Conservation (phyloP, 2,113 vertebrate genomes). For the Clupea harengus region DNA sequence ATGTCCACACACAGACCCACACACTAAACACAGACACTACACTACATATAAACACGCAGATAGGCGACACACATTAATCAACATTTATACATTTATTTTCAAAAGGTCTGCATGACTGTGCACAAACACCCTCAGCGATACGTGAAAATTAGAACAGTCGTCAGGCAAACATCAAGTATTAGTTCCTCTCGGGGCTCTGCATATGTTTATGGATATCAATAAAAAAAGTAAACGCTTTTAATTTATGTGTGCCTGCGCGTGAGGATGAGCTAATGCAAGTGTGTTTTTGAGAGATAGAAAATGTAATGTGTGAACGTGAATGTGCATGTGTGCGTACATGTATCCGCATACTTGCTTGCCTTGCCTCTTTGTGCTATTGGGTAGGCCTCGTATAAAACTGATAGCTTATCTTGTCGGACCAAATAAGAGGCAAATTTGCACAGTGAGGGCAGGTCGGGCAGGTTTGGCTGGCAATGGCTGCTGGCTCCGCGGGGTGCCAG, state of each 20-base stretch:
- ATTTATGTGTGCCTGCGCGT: background rate
- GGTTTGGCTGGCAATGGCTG: constrained; percentile 1
- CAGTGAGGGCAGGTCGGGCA: constrained; percentile 13
- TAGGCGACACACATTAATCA: background rate
- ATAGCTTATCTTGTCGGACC: constrained; percentile 40
- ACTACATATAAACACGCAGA: background rate
- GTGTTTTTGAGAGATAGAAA: background rate
- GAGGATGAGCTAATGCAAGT: background rate
- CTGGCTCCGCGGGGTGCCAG: background rate
- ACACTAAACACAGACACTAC: background rate
- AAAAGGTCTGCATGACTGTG: background rate
- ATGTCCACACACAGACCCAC: background rate
- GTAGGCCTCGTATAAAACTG: constrained; percentile 31
- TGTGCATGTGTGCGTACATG: background rate
- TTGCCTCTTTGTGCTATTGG: constrained; percentile 13
- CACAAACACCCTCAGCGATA: background rate
- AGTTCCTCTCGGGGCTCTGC: background rate
- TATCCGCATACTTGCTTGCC: background rate
- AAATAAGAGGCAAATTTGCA: constrained; percentile 41
- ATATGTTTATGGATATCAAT: background rate
- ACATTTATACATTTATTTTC: background rate
- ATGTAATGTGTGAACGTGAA: background rate
- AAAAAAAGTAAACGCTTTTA: background rate
- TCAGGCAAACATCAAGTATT: constrained; percentile 13
- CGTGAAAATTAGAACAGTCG: background rate